A percentile compares a stretch with the other conserved stretches of the same genome.
phyloP scores from a whole-genome alignment of 2,797 vertebrate genomes.

The Capromys pilorides region DNA sequence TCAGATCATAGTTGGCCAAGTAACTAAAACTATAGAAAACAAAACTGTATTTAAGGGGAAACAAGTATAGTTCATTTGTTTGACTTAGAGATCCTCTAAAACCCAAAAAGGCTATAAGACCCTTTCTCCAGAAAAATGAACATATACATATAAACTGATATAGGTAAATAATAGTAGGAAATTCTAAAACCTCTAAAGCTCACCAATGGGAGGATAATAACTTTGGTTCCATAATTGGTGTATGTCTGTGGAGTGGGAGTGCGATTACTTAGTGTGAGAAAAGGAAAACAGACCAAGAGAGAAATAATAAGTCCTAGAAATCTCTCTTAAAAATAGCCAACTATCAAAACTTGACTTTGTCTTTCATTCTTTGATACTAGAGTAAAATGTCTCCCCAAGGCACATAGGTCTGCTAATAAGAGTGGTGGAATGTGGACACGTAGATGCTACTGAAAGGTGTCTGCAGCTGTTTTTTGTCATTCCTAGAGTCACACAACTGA shows the following conservation, averaged over 20 bases:
- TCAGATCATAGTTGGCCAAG: neutral
- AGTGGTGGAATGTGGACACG: neutral
- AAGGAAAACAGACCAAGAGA: neutral
- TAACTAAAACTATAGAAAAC: neutral
- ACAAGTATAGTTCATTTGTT: neutral
- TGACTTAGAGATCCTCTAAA: constrained; percentile 28
- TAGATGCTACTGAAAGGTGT: neutral
- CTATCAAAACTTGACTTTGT: neutral
- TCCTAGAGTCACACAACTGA: neutral
- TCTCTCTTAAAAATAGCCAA: neutral
- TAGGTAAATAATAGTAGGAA: neutral
- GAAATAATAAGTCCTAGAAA: neutral
- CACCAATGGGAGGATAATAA: neutral
- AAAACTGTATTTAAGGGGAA: neutral
- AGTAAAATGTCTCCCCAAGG: neutral
- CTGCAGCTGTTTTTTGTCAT: neutral
- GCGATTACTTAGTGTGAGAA: too few relatives aligned
- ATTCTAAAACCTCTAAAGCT: neutral
- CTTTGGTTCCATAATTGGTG: neutral
- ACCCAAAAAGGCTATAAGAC: neutral
- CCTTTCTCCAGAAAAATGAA: neutral
- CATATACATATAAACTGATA: neutral
- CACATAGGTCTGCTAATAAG: neutral
- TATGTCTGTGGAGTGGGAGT: neutral
- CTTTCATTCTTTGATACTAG: constrained; percentile 28